Evolutionary conservation across 92 coral and sea anemone species (phyloP).

Genomic region (Phymanthus crucifer): DNA sequence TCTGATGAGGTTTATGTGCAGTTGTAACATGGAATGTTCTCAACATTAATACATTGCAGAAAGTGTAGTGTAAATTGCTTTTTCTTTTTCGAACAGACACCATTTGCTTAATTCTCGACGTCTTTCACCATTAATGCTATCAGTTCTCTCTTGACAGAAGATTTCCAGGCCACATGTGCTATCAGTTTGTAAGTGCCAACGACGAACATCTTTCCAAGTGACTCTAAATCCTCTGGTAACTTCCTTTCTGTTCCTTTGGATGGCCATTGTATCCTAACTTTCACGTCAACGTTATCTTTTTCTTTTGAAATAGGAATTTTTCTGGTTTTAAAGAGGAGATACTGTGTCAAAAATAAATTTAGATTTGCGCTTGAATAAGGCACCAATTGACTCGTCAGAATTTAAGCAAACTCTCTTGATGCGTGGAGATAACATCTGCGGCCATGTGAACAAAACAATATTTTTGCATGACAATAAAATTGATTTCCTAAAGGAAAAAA

Average conservation of each 20-base stretch:
- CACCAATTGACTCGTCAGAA: too few relatives aligned
- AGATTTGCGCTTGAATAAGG: too few relatives aligned
- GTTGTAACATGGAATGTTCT: conserved; percentile 35
- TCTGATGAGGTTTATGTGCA: conserved; percentile 47
- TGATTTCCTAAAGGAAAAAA: too few relatives aligned
- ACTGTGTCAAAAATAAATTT: too few relatives aligned
- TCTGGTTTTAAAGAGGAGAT: too few relatives aligned
- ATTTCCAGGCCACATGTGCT: conserved; percentile 62
- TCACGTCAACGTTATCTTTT: conserved; percentile 6
- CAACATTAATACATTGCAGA: conserved; percentile 35
- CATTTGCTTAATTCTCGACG: conserved; percentile 50
- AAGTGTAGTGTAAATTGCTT: conserved; percentile 51
- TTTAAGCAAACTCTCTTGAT: too few relatives aligned
- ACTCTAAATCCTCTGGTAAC: too few relatives aligned
- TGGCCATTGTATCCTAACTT: conserved; percentile 48
- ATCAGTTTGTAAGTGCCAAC: conserved; percentile 57
- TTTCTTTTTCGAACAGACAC: conserved; percentile 60
- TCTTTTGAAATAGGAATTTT: too few relatives aligned
- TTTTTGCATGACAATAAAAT: too few relatives aligned
- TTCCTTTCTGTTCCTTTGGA: conserved; percentile 39
- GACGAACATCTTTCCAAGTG: conserved; percentile 65
- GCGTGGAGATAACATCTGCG: too few relatives aligned
- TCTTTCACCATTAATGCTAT: conserved; percentile 33
- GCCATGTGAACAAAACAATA: too few relatives aligned
- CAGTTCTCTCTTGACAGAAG: conserved; percentile 45